phyloP scores from a whole-genome alignment of 37 sponge, comb jelly and placozoan species.

The Beroe forskalii region DNA sequence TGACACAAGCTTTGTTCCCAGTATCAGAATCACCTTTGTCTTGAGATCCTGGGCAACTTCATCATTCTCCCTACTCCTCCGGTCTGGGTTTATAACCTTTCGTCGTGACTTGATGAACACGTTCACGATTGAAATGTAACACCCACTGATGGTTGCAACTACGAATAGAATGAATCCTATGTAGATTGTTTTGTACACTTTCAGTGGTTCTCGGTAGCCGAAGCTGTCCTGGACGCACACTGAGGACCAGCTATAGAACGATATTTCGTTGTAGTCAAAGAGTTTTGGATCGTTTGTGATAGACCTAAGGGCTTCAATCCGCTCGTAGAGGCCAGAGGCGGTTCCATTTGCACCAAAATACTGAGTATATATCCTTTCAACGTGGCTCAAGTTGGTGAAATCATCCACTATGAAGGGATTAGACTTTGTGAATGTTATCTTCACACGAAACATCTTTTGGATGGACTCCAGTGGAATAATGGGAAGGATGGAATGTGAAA shows the following conservation, averaged over 20 bases:
- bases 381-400: background rate
- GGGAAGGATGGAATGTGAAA: background rate
- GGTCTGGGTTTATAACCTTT: too few relatives aligned
- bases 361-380: background rate
- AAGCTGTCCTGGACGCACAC: conserved; percentile 3
- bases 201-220: background rate
- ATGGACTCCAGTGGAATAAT: background rate
- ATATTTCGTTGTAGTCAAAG: background rate
- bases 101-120: too few relatives aligned
- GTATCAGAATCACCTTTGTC: too few relatives aligned
- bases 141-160: too few relatives aligned
- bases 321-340: background rate
- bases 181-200: background rate
- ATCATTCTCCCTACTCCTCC: too few relatives aligned
- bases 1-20: too few relatives aligned
- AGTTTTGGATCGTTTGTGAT: background rate
- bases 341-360: background rate
- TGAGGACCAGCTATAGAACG: conserved; percentile 9
- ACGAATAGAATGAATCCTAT: too few relatives aligned
- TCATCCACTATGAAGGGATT: background rate
- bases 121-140: too few relatives aligned
- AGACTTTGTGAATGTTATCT: background rate
- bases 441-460: background rate
- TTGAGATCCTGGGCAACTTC: too few relatives aligned
- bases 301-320: background rate